Evolutionary conservation across 1,140 invertebrate species (phyloP), one percentile per base, ranked within the genome.

Genomic region (Hesperophylax magnus): DNA sequence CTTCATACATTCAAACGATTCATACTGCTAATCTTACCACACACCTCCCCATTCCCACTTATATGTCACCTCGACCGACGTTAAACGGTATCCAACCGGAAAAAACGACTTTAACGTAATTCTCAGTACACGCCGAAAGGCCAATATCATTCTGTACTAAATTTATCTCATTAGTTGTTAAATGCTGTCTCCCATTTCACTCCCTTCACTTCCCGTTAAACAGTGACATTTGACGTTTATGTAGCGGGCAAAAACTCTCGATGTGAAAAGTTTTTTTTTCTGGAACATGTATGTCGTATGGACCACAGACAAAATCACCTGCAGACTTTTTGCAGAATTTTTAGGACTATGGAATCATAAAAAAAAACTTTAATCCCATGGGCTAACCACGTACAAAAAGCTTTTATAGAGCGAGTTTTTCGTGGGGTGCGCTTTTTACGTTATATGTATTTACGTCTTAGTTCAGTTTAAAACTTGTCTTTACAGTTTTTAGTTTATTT

Each of bases 351-450:
- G 52, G 39, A 72, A 72, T 72, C 69, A 56, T 72, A 72, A 72
- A 72, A 72, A 72, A 72, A 69, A 72, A 72, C 47, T 72, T 72
- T 72, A 72, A 72, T 72, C 69, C 69, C 69, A 17, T 52, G 69
- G 69, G 69, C 27, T 22, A 72, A 54, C 69, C 69, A 22, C 69
- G 52, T 27, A 54, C 69, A 72, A 72, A 72, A 72, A 72, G 69
- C 69, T 72, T 54, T 72, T 54, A 72, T 72, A 52, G 7, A 18
- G 11, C 69, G 24, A 18, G 52, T 56, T 27, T 56, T 54, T 72
- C 39, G 11, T 67, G 53, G 20, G 3, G 69, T 54, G 11, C 24
- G 52, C 47, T 54, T 72, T 11, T 14, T 17, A 24, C 52, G 22
- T 72, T 53, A 54, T 52, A 31, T 67, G n/a, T 7, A 72, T 72